A percentile compares a stretch with the other conserved stretches of the same genome.
These are phyloP conservation scores for Oreortyx pictus DNA, from an alignment of 2,797 vertebrate species.

Conservation along the genomic window DNA sequence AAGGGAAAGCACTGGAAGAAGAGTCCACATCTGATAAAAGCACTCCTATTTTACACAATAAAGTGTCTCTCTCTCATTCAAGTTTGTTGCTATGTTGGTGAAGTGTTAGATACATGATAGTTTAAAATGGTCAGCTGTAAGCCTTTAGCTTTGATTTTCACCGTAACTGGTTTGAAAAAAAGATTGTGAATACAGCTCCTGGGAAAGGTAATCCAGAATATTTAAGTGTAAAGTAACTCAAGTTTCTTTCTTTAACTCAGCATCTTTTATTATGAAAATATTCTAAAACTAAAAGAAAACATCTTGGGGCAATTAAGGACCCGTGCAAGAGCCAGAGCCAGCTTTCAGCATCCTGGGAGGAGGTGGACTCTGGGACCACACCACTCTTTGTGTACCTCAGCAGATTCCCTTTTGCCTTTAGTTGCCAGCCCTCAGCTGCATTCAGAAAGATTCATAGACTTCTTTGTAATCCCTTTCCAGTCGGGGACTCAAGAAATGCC, in stretches of 20 bases:
- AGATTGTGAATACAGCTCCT: background rate
- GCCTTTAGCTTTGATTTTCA: background rate
- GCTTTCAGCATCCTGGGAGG: background rate
- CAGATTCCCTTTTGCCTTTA: background rate
- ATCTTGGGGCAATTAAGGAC: background rate
- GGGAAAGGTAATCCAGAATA: background rate
- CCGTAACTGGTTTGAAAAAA: background rate
- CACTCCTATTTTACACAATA: background rate
- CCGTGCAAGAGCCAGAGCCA: background rate
- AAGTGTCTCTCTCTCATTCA: constrained; percentile 20
- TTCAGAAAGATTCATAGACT: background rate
- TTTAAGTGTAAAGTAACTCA: background rate
- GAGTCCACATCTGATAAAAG: background rate
- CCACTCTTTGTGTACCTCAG: background rate
- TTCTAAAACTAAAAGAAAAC: background rate
- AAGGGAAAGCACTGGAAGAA: background rate
- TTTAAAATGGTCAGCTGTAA: background rate
- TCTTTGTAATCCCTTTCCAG: background rate
- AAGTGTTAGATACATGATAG: background rate
- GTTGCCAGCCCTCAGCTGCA: background rate
- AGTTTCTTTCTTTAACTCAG: background rate
- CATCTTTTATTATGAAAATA: background rate
- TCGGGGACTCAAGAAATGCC: background rate
- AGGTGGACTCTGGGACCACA: background rate
- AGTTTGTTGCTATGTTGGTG: background rate